Conservation (phyloP, 2,797 vertebrate genomes). For the Crenichthys baileyi region DNA sequence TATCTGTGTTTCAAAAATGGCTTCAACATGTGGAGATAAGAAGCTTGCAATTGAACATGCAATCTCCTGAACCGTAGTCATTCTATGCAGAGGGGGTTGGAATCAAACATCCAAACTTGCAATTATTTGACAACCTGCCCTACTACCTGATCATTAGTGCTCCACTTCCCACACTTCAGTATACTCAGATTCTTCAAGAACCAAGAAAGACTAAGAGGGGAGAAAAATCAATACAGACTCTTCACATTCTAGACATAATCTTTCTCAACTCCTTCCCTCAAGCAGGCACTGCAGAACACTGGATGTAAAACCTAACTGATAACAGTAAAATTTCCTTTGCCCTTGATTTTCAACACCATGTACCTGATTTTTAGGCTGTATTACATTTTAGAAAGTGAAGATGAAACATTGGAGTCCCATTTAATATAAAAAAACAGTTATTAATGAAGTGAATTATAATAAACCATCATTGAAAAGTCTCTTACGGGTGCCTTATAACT, state of each 20-base stretch:
- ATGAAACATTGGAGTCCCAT: not conserved
- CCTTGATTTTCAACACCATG: not conserved
- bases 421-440: too few relatives aligned
- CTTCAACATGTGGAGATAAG: not conserved
- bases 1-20: not conserved
- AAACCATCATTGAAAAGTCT: not conserved
- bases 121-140: conserved; percentile 3
- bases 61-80: not conserved
- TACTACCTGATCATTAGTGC: conserved; percentile 4
- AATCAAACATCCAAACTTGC: conserved; percentile 4
- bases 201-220: not conserved
- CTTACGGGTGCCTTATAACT: not conserved
- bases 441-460: not conserved
- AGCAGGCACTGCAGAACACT: not conserved
- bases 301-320: not conserved
- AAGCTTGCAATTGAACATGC: not conserved
- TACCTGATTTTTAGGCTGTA: not conserved
- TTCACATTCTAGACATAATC: not conserved
- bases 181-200: conserved; percentile 1
- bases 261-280: not conserved
- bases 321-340: not conserved
- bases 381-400: not conserved
- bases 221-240: not conserved
- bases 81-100: not conserved
- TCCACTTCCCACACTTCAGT: not conserved